phyloP scores from a whole-genome alignment of 1,140 invertebrate species.

The Magallana angulata region DNA sequence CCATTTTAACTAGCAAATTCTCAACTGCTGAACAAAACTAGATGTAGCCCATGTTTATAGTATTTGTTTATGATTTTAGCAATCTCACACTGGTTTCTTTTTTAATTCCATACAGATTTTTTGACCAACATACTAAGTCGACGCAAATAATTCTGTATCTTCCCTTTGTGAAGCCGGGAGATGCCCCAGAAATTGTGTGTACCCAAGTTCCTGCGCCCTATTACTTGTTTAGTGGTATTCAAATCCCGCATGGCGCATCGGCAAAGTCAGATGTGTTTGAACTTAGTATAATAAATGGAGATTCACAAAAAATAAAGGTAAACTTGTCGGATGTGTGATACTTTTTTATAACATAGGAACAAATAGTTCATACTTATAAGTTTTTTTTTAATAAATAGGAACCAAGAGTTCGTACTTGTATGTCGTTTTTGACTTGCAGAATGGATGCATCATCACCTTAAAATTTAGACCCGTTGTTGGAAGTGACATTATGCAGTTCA shows the following conservation, averaged over 20 bases:
- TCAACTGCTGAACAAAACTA: no score
- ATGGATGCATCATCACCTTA: background rate
- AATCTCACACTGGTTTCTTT: background rate
- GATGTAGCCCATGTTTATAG: no score
- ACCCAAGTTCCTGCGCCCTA: background rate
- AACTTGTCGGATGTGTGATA: no score
- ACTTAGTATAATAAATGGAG: background rate
- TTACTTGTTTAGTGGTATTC: background rate
- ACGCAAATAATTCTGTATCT: background rate
- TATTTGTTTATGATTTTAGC: background rate
- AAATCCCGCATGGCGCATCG: background rate
- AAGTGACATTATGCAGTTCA: background rate
- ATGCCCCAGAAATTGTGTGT: background rate
- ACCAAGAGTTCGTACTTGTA: no score
- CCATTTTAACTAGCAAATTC: no score
- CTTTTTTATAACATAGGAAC: no score
- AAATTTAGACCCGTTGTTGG: background rate
- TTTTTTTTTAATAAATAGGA: no score
- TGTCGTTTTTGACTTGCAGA: background rate
- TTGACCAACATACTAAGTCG: background rate
- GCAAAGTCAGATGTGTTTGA: slow-evolving; percentile 16
- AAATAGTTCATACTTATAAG: no score
- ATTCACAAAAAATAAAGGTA: background rate
- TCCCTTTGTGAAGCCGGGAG: background rate
- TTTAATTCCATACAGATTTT: background rate